Conservation (phyloP, 92 coral and sea anemone genomes). For the Bergia sp. region DNA sequence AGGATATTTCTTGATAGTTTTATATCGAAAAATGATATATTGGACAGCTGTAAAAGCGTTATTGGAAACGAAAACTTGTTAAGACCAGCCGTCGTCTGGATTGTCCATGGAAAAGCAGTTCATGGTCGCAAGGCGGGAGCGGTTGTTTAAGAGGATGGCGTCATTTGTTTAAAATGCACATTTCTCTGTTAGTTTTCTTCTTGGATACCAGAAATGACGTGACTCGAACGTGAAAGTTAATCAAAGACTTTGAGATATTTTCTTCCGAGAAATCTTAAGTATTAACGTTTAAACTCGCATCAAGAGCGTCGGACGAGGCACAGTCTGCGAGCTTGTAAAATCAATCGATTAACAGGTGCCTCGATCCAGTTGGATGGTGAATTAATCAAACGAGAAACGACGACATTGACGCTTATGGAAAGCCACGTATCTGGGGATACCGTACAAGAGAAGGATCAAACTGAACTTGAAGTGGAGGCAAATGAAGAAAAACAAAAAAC, state of each 20-base stretch:
- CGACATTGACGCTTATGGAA: neutral
- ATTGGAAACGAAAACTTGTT: neutral
- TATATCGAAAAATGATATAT: neutral
- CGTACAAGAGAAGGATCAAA: neutral
- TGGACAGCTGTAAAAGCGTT: neutral
- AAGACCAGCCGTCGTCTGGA: neutral
- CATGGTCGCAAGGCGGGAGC: neutral
- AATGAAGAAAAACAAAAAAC: slow-evolving; percentile 40
- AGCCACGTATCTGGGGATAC: slow-evolving; percentile 10
- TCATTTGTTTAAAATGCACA: neutral
- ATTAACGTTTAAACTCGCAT: neutral
- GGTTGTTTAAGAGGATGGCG: slow-evolving; percentile 2
- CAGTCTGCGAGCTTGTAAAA: neutral
- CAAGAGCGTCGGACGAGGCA: neutral
- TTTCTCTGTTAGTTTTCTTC: neutral
- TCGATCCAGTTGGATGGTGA: neutral
- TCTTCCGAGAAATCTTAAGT: neutral
- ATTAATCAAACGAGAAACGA: neutral
- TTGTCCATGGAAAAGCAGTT: neutral
- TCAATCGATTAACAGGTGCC: slow-evolving; percentile 1
- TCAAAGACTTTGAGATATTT: neutral
- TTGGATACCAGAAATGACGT: slow-evolving; percentile 38
- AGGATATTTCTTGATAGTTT: neutral
- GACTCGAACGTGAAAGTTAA: slow-evolving; percentile 16
- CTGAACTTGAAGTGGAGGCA: slow-evolving; percentile 26